Base-by-base conservation (phyloP, 2,113 vertebrate genomes). In the Eleginops maclovinus region DNA sequence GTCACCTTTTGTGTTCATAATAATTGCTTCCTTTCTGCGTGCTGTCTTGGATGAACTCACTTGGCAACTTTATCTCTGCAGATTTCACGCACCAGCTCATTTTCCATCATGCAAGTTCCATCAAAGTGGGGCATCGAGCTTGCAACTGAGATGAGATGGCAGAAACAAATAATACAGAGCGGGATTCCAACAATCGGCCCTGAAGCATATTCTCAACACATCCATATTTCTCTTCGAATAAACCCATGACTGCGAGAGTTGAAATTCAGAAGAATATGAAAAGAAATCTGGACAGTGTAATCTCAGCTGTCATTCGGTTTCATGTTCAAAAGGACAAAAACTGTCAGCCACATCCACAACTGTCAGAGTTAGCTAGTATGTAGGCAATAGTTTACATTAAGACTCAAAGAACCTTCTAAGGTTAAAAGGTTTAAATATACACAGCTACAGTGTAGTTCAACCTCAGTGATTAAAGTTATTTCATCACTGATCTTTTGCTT, bases 51-150 rank as follows among this genome's bases (percentile, higher is more conserved):
- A 17, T 65, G 28, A 69, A 49, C 13, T 54, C 68, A 31, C 63
- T 50, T 53, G 44, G 53, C 49, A 76, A 72, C 67, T 67, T 82
- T 60, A 49, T 54, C 61, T 78, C 54, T 5, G 17, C 73, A 22
- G 66, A 83, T 87, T 84, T 85, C 67, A 76, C 36, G 58, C 79
- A 69, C 53, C 54, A 36, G 40, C 69, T 79, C 67, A 50, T 72
- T 83, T 66, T 65, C 46, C 60, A 75, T 80, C 72, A 79, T 22
- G 70, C 49, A 74, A 59, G 49, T 46, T 54, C 22, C 68, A 82
- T 55, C 72, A 75, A 63, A 82, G 60, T 16, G 31, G n/a, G 31
- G 19, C 36, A 43, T 50, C 8, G 7, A 68, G 68, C 73, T 49
- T 3, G 9, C 41, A 43, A 60, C 49, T 53, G 28, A 41, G 65